Evolutionary conservation across 2,113 vertebrate species (phyloP), one percentile per base, ranked within the genome.

Genomic region (Hepsetus odoe): DNA sequence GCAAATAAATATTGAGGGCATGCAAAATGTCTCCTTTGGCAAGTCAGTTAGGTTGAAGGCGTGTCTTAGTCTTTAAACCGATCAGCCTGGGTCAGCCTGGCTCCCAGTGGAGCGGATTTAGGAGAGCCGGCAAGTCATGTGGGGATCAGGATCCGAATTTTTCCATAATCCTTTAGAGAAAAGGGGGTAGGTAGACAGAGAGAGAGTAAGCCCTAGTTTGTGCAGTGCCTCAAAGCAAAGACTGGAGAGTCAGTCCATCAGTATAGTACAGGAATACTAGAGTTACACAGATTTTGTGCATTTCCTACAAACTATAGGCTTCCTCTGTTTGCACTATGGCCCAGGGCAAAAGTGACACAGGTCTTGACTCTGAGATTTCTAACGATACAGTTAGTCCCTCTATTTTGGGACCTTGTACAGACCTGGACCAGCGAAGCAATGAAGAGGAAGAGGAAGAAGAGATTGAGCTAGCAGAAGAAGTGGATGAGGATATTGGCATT

Each of bases 391-490:
- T 79, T 24, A 65, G 83, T 62, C 85, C 84, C 46, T 69, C 72
- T 42, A 69, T 81, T 2, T 18, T 81, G 3, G 49, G 53, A 30
- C 42, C 80, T 32, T 82, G 72, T 55, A 77, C 79, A 14, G 85
- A 91, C 20, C 61, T 72, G 66, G 84, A 89, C 20, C 71, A 58
- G 7, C 75, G 20, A 26, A 77, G 67, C 56, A 74, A 24, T 42
- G 66, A 58, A 0, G 84, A 86, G 10, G 80, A 65, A 33, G 80
- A 76, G 18, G 84, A 86, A 16, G 90, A 85, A 51, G 86, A 89
- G 1, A 87, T 90, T 33, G 91, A 91, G 76, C 73, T 90, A 16
- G 92, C 87, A 0, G 90, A 91, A 65, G 91, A 91, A 74, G 91
- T 92, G 28, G 91, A 84, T 7, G 90, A 92, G 55, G 86, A 90